These are phyloP conservation scores for Hemiscyllium ocellatum DNA, from an alignment of 2,113 vertebrate genomes.

Conservation along the genomic window DNA sequence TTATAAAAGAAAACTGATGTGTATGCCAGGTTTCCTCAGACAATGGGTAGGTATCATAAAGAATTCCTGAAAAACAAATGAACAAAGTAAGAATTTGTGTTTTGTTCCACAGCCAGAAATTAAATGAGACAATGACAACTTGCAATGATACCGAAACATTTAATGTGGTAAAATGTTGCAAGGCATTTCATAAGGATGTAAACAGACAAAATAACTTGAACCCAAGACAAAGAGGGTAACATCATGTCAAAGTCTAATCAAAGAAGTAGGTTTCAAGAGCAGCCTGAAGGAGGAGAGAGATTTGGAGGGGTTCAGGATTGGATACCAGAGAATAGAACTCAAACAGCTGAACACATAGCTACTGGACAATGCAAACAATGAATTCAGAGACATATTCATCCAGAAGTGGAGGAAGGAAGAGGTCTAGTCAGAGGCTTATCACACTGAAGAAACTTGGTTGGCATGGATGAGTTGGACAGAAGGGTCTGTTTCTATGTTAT, in stretches of 20 bases:
- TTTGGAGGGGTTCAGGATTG: not conserved
- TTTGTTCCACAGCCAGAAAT: not conserved
- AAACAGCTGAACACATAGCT: not conserved
- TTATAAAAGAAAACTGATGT: slow-evolving; percentile 90
- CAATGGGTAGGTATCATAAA: slow-evolving; percentile 92
- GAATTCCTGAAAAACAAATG: slow-evolving; percentile 67
- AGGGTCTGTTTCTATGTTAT: too few relatives aligned
- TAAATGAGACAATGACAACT: not conserved
- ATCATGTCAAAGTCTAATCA: not conserved
- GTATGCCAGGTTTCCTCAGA: slow-evolving; percentile 92
- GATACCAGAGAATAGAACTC: not conserved
- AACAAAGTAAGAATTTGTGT: not conserved
- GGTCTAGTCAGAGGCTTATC: not conserved
- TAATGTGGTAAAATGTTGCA: not conserved
- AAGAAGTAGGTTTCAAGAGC: not conserved
- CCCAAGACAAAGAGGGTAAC: not conserved
- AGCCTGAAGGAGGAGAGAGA: not conserved
- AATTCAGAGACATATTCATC: not conserved
- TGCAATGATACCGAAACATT: not conserved
- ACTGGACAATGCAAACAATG: not conserved
- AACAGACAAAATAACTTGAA: not conserved
- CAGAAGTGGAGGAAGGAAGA: not conserved
- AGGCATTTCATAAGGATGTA: not conserved
- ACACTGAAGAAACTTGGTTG: not conserved
- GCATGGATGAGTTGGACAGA: too few relatives aligned